Evolutionary conservation across 2,888 invertebrate species (phyloP).

Genomic region (Cenopis cana): DNA sequence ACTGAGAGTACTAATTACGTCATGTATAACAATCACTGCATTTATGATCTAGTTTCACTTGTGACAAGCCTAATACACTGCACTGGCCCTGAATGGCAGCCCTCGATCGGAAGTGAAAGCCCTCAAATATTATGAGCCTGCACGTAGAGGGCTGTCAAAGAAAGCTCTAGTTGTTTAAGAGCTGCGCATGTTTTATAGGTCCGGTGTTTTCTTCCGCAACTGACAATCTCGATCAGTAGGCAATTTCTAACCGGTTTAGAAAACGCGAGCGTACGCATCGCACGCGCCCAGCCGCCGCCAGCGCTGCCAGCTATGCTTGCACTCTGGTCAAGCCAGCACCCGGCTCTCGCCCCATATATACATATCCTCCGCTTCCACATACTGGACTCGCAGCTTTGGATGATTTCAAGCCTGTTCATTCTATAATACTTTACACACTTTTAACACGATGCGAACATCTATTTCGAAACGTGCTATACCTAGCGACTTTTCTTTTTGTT

Average conservation of each 20-base stretch:
- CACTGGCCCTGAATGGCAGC: background rate
- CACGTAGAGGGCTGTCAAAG: conserved; percentile 56
- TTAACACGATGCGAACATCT: background rate
- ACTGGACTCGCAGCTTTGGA: conserved; percentile 47
- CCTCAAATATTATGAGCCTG: conserved; percentile 39
- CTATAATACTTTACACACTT: background rate
- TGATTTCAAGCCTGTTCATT: conserved; percentile 7
- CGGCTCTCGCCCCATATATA: conserved; percentile 76
- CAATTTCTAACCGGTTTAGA: conserved; percentile 85
- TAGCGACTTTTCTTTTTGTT: background rate
- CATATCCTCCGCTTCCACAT: conserved; percentile 55
- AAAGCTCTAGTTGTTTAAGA: conserved; percentile 68
- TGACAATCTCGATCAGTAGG: conserved; percentile 82
- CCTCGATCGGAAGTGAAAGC: conserved; percentile 38
- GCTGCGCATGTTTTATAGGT: conserved; percentile 68
- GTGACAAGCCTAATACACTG: background rate
- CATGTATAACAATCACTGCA: background rate
- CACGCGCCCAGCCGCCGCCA: conserved; percentile 45
- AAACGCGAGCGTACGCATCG: conserved; percentile 69
- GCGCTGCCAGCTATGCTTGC: conserved; percentile 34
- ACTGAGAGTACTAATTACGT: conserved; percentile 1
- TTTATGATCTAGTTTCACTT: background rate
- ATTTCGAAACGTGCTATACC: background rate
- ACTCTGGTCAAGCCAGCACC: conserved; percentile 54
- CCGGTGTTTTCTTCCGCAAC: conserved; percentile 81